Evolutionary conservation across 2,888 invertebrate species (phyloP).

Genomic region (Hedychridium roseum): DNA sequence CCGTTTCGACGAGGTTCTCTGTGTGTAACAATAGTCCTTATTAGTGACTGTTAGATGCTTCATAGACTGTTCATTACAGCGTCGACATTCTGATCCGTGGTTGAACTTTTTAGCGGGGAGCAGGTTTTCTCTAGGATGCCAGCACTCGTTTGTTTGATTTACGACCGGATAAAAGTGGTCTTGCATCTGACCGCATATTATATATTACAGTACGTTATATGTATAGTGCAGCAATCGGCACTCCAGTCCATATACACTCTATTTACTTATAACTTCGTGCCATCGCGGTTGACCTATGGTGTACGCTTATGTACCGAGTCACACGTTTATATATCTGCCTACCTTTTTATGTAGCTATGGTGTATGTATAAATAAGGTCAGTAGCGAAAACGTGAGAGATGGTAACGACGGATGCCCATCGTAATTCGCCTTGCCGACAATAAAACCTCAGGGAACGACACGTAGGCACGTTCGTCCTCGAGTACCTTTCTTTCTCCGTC

Average conservation of each 20-base stretch:
- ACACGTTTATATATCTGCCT: too few species aligned
- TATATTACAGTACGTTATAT: slow-evolving; percentile 32
- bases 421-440: slow-evolving; percentile 53
- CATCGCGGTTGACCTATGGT: too few species aligned
- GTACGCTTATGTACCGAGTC: too few species aligned
- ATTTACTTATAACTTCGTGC: slow-evolving; percentile 24
- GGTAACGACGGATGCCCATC: slow-evolving; percentile 28
- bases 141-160: slow-evolving; percentile 50
- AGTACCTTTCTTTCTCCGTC: slow-evolving; percentile 20
- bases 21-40: too few species aligned
- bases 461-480: slow-evolving; percentile 54
- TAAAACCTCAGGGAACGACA: slow-evolving; percentile 54
- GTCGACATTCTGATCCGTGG: too few species aligned
- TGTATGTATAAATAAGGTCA: too few species aligned
- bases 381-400: background rate
- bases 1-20: too few species aligned
- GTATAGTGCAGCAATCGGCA: slow-evolving; percentile 17
- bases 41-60: too few species aligned
- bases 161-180: slow-evolving; percentile 43
- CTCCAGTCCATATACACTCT: slow-evolving; percentile 21
- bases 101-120: slow-evolving; percentile 24
- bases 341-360: too few species aligned
- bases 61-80: too few species aligned
- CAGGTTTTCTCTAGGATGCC: slow-evolving; percentile 54
- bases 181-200: slow-evolving; percentile 44